Evolutionary conservation across 2,797 vertebrate species (phyloP).

Genomic region (Echeneis naucrates): DNA sequence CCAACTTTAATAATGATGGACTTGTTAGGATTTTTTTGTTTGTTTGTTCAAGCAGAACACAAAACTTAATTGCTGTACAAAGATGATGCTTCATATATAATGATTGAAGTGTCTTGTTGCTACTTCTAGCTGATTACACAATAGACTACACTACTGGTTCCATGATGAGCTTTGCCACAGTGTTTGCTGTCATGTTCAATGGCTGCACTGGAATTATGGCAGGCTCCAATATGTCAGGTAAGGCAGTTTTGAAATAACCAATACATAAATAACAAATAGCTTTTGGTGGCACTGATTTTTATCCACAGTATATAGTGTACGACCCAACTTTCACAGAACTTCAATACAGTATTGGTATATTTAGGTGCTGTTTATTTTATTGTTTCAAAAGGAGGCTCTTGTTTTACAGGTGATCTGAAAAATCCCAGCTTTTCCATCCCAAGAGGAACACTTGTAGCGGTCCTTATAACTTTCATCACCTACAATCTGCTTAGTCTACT

Average conservation of each 20-base stretch:
- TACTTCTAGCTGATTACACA: conserved; percentile 80
- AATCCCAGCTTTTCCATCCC: conserved; percentile 88
- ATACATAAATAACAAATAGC: not conserved
- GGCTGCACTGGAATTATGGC: conserved; percentile 91
- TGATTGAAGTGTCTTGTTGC: not conserved
- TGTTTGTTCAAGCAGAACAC: not conserved
- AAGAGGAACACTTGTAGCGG: conserved; percentile 85
- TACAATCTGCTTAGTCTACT: conserved; percentile 86
- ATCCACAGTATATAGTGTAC: not conserved
- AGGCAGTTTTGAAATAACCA: not conserved
- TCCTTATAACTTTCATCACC: conserved; percentile 85
- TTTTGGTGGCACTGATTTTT: not conserved
- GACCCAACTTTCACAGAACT: not conserved
- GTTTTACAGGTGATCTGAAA: conserved; percentile 85
- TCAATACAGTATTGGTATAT: not conserved
- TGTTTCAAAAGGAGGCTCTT: not conserved
- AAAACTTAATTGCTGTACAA: not conserved
- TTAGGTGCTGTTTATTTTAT: not conserved
- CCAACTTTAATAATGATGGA: not conserved
- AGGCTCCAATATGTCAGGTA: conserved; percentile 90
- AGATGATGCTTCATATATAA: no score
- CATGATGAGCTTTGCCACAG: conserved; percentile 86
- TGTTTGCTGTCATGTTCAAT: conserved; percentile 90
- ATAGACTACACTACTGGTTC: conserved; percentile 87
- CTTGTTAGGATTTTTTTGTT: not conserved